Percentiles rank a stretch among this genome's conserved stretches.
Evolutionary conservation across 2,888 invertebrate genomes (phyloP).

Genomic region (Chaitophorus viminalis): DNA sequence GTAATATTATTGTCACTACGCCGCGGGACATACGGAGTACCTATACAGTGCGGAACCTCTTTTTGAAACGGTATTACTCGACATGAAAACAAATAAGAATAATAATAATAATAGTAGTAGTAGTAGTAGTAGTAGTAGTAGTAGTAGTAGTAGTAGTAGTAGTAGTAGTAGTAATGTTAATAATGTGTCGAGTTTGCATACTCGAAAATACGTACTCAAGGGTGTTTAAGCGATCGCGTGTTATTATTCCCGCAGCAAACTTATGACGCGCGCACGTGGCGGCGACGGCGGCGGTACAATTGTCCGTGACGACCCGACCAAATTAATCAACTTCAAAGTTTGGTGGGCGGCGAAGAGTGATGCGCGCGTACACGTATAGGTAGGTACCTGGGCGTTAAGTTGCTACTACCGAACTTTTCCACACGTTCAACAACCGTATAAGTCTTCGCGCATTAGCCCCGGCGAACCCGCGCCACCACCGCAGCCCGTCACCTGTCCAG

Average conservation of each 20-base stretch:
- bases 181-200: no score
- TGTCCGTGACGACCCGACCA: slow-evolving; percentile 26
- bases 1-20: no score
- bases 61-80: no score
- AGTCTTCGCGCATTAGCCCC: slow-evolving; percentile 43
- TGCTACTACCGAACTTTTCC: slow-evolving; percentile 23
- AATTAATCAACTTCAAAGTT: slow-evolving; percentile 60
- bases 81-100: no score
- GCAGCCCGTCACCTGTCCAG: slow-evolving; percentile 1
- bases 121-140: no score
- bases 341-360: not conserved
- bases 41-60: no score
- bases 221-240: not conserved
- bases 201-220: no score
- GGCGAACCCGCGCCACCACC: not conserved
- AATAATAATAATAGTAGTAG: no score
- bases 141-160: no score
- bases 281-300: not conserved
- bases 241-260: not conserved
- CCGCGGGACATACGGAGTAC: no score
- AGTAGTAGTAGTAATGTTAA: no score
- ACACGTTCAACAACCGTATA: slow-evolving; percentile 38
- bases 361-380: not conserved
- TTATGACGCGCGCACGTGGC: not conserved
- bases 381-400: slow-evolving; percentile 33